These are phyloP conservation scores for Hormiphora californensis DNA, from an alignment of 37 sponge, comb jelly and placozoan genomes.

Conservation along the genomic window DNA sequence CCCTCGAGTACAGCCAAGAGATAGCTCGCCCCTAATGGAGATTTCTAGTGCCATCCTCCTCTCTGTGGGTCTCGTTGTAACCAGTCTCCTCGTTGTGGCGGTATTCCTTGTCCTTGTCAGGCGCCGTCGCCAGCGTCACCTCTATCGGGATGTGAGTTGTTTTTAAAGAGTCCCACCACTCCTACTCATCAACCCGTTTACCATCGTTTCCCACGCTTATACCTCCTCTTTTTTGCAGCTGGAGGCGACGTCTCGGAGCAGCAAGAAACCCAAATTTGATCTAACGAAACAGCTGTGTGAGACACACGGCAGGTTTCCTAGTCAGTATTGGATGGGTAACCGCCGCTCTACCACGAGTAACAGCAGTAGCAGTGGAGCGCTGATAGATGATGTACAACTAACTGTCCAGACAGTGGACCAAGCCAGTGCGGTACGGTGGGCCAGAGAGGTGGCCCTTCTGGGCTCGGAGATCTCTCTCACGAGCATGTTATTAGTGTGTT, in stretches of 20 bases:
- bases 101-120: too few species aligned
- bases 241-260: too few species aligned
- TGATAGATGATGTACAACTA: slow-evolving; percentile 32
- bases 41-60: too few species aligned
- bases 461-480: slow-evolving; percentile 14
- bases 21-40: too few species aligned
- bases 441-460: background rate
- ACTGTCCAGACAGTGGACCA: slow-evolving; percentile 38
- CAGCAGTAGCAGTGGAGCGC: background rate
- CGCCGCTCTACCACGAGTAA: background rate
- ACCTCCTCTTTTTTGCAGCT: too few species aligned
- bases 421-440: slow-evolving; percentile 44
- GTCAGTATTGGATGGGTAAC: slow-evolving; percentile 32
- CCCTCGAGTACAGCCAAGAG: slow-evolving; percentile 15
- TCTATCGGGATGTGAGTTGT: too few species aligned
- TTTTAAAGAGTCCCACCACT: background rate
- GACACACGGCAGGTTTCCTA: background rate
- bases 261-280: slow-evolving; percentile 15
- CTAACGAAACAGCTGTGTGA: slow-evolving; percentile 25
- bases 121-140: too few species aligned
- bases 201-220: background rate
- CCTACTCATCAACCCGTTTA: background rate
- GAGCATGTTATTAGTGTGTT: slow-evolving; percentile 22
- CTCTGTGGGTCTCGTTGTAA: too few species aligned
- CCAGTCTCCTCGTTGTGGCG: too few species aligned